Percentiles rank a stretch among this genome's conserved stretches.
phyloP scores from a whole-genome alignment of 2,797 vertebrate species.

The Bucorvus abyssinicus region DNA sequence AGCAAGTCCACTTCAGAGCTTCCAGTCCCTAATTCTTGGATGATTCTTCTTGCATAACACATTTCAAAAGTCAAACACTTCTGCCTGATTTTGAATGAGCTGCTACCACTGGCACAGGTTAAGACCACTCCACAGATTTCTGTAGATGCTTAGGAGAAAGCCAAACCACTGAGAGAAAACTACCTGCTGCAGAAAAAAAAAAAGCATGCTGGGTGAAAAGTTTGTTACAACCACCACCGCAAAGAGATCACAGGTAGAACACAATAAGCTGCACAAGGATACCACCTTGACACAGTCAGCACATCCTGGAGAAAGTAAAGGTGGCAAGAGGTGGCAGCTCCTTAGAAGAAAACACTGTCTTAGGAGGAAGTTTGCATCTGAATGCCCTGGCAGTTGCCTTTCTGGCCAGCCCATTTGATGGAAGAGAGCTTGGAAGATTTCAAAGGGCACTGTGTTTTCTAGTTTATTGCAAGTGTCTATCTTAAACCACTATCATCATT shows the following conservation, averaged over 20 bases:
- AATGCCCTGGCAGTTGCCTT: not conserved
- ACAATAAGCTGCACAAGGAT: not conserved
- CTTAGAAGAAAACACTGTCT: not conserved
- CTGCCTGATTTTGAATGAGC: not conserved
- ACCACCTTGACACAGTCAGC: not conserved
- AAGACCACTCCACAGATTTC: not conserved
- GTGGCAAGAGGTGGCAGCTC: not conserved
- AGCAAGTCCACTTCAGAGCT: not conserved
- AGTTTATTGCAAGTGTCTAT: conserved; percentile 55
- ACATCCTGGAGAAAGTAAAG: not conserved
- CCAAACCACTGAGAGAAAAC: not conserved
- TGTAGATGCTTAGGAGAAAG: not conserved
- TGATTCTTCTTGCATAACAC: not conserved
- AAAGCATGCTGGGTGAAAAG: not conserved
- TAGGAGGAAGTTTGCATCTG: not conserved
- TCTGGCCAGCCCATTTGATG: not conserved
- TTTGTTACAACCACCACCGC: not conserved
- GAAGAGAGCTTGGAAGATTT: conserved; percentile 52
- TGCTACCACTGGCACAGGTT: not conserved
- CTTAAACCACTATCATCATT: conserved; percentile 63
- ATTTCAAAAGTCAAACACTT: not conserved
- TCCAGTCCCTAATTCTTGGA: not conserved
- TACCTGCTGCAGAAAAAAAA: not conserved
- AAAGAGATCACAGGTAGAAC: not conserved
- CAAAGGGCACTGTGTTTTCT: not conserved